phyloP scores from a whole-genome alignment of 2,888 invertebrate genomes.

The Argyresthia albistria region DNA sequence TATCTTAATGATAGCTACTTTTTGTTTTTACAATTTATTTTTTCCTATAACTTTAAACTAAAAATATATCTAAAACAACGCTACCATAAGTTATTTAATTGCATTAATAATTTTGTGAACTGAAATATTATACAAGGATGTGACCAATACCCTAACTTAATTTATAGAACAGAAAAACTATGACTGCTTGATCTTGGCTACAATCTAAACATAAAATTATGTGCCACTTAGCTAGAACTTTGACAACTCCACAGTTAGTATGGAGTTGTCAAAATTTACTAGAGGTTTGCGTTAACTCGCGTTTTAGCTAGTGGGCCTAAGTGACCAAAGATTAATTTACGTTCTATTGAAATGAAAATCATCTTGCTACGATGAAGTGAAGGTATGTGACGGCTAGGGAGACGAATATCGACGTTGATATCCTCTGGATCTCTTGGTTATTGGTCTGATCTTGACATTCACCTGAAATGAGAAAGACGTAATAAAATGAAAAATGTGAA shows the following conservation, averaged over 20 bases:
- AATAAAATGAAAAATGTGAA: too few species aligned
- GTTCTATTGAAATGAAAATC: constrained; percentile 26
- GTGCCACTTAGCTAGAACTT: too few species aligned
- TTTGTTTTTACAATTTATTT: not conserved
- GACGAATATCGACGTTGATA: constrained; percentile 27
- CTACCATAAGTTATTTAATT: constrained; percentile 12
- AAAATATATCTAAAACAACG: not conserved
- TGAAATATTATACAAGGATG: too few species aligned
- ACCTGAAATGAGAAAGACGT: constrained; percentile 51
- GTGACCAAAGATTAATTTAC: too few species aligned
- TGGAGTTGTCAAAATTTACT: too few species aligned
- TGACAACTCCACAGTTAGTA: too few species aligned
- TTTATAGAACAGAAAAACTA: too few species aligned
- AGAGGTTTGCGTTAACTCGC: too few species aligned
- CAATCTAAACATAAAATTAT: too few species aligned
- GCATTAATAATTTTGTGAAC: not conserved
- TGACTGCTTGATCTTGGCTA: too few species aligned
- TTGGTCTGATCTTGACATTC: constrained; percentile 72
- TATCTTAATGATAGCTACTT: not conserved
- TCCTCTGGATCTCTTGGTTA: constrained; percentile 32
- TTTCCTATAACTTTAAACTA: not conserved
- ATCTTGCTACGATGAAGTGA: constrained; percentile 53
- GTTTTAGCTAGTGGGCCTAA: too few species aligned
- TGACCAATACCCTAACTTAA: too few species aligned
- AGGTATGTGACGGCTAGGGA: constrained; percentile 27